Base-by-base conservation (phyloP, 2,113 vertebrate species). In the Engystomops pustulosus region DNA sequence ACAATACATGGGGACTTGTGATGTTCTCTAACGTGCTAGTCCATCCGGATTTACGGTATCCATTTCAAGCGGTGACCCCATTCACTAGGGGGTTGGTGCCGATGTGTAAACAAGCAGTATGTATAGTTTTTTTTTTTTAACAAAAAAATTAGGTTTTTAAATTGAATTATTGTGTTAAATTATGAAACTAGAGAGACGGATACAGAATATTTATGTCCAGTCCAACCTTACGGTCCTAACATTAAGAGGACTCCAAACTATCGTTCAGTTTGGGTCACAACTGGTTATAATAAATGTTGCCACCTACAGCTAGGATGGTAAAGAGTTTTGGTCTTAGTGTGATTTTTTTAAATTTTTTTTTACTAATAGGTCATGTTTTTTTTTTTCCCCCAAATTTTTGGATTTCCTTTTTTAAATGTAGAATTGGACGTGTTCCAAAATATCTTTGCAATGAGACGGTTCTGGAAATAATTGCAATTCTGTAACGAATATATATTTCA, bases 121-220 rank as follows among this genome's bases (percentile, higher is more conserved):
- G 80, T 72, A n/a, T 70, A 78, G 30, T 15, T 32, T 58, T 36
- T 36, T 58, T 78, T 78, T 60, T 62, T 65, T 17, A 20, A 14
- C 3, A 32, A 41, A 8, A 25, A 36, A 67, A 58, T 14, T 79
- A 47, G 58, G 41, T 79, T 78, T 60, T 78, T 78, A 77, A 49
- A 36, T 77, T 77, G 9, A 77, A 77, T 36, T 55, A 79, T 60
- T 79, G 41, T 79, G 77, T 45, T 79, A 79, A 79, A 65, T 79
- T 79, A 79, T 79, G 17, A 79, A 44, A 79, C 34, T 23, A 17
- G 34, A 79, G n/a, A 79, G 25, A 36, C 10, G 3, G 17, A 62
- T 65, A 27, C n/a, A 58, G 32, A 38, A 74, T 74, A 72, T 44
- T 74, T 82, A 62, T 82, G 60, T 74, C 15, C 53, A 74, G 53